Conservation (phyloP, 2,888 invertebrate species). For the Cacoxenus indagator region DNA sequence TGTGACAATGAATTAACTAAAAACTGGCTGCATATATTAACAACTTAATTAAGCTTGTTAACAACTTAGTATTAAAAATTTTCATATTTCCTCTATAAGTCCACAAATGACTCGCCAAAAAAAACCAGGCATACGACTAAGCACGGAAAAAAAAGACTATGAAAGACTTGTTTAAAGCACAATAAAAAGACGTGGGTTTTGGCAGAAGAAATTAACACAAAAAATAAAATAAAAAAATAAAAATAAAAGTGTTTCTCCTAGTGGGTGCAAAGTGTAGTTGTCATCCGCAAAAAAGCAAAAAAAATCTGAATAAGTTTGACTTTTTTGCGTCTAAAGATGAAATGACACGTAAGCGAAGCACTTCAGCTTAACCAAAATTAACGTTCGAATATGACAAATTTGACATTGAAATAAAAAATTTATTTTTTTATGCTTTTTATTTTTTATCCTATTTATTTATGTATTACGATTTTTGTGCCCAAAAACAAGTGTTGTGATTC, state of each 20-base stretch:
- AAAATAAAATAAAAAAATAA: no score
- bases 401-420: constrained; percentile 7
- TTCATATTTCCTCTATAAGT: neutral
- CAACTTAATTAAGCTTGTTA: constrained; percentile 7
- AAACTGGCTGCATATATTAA: neutral
- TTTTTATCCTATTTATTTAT: no score
- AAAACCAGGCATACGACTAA: neutral
- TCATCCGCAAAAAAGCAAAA: no score
- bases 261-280: constrained; percentile 1
- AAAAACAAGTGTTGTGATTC: constrained; percentile 1
- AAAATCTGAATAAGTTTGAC: neutral
- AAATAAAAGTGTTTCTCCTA: neutral
- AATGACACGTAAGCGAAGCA: neutral
- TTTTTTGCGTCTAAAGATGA: neutral
- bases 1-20: neutral
- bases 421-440: no score
- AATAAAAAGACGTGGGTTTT: neutral
- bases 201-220: neutral
- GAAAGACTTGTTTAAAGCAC: neutral
- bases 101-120: constrained; percentile 5
- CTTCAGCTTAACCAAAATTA: neutral
- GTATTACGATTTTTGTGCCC: no score
- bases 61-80: neutral
- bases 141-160: neutral
- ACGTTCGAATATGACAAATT: constrained; percentile 3